Percentiles rank a stretch among this genome's conserved stretches.
phyloP scores from a whole-genome alignment of 2,113 vertebrate genomes.

The Lontra canadensis region DNA sequence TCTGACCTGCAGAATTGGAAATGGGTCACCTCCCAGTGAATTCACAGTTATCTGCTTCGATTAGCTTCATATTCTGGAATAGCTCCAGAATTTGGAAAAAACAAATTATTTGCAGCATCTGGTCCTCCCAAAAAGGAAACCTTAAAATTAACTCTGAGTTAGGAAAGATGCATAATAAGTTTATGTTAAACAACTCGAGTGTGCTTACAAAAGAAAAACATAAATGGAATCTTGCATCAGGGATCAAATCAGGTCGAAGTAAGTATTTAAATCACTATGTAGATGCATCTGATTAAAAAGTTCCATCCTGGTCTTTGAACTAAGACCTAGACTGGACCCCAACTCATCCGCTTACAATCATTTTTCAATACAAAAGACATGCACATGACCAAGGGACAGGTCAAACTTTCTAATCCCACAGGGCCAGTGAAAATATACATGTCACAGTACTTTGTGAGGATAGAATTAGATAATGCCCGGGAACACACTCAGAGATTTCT shows the following conservation, averaged over 20 bases:
- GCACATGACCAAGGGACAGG: background rate
- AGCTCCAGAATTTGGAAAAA: background rate
- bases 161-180: background rate
- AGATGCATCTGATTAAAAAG: background rate
- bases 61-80: background rate
- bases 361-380: background rate
- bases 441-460: background rate
- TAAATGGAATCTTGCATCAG: background rate
- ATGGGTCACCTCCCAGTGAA: background rate
- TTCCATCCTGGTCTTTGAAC: background rate
- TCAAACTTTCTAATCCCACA: background rate
- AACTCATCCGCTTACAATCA: background rate
- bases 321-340: background rate
- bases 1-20: background rate
- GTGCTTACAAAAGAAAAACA: background rate
- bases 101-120: background rate
- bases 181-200: background rate
- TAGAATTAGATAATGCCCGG: background rate
- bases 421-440: background rate
- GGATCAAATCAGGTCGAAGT: background rate
- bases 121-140: conserved; percentile 24
- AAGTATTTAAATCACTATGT: background rate
- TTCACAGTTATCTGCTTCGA: background rate
- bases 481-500: background rate
- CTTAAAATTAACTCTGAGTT: conserved; percentile 36